A percentile compares a stretch with the other conserved stretches of the same genome.
These are phyloP conservation scores for Troides aeacus DNA, from an alignment of 2,888 invertebrate species.

Conservation along the genomic window DNA sequence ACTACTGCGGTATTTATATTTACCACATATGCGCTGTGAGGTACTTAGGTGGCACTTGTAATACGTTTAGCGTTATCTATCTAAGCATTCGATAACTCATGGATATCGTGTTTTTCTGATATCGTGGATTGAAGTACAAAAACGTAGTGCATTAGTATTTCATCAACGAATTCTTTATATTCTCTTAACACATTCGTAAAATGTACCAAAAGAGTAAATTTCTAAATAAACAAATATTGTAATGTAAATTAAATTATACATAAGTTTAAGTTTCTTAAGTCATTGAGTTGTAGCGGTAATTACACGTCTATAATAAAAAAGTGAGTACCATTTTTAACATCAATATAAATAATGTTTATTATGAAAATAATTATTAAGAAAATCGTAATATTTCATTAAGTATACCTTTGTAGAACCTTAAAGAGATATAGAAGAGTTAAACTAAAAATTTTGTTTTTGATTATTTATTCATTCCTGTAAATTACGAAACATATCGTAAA, in stretches of 20 bases:
- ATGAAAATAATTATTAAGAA: neutral
- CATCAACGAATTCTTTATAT: neutral
- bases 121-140: slow-evolving; percentile 38
- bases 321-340: neutral
- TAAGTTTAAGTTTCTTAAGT: neutral
- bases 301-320: neutral
- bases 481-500: neutral
- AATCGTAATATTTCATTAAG: neutral
- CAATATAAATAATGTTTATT: neutral
- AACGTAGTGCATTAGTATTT: slow-evolving; percentile 11
- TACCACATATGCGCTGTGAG: neutral
- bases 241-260: no score
- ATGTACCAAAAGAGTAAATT: neutral
- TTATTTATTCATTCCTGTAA: neutral
- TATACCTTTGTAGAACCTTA: neutral
- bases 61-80: slow-evolving; percentile 50
- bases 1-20: neutral
- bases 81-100: slow-evolving; percentile 55
- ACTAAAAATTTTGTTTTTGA: neutral
- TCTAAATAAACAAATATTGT: neutral
- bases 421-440: neutral
- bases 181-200: neutral
- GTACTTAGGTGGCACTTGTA: slow-evolving; percentile 35
- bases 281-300: neutral
- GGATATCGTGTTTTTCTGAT: slow-evolving; percentile 52